Conservation (phyloP, 2,113 vertebrate species). For the Diglossa brunneiventris region DNA sequence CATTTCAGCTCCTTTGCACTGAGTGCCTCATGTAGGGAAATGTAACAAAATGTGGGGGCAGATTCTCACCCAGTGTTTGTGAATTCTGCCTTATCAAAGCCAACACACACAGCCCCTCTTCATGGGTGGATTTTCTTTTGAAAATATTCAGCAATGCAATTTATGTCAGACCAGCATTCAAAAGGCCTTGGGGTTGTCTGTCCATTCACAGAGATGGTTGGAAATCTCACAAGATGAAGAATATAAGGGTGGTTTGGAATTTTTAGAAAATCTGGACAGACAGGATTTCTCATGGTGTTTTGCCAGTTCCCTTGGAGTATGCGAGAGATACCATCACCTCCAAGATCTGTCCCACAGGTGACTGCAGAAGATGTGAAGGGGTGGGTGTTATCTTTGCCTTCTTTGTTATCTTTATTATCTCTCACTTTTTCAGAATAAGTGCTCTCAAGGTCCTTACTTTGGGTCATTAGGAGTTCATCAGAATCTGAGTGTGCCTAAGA, state of each 20-base stretch:
- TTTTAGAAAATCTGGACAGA: neutral
- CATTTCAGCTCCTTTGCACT: neutral
- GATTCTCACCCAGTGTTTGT: neutral
- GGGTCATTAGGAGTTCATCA: neutral
- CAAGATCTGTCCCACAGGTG: accelerated
- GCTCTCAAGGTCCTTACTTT: neutral
- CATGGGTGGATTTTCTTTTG: neutral
- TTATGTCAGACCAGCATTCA: neutral
- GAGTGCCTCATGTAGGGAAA: neutral
- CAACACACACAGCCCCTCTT: neutral
- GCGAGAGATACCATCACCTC: neutral
- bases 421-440: neutral
- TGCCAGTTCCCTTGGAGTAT: neutral
- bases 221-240: neutral
- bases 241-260: neutral
- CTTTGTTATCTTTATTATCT: neutral
- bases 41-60: neutral
- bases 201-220: neutral
- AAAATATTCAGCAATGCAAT: neutral
- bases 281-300: neutral
- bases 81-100: neutral
- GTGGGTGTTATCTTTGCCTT: neutral
- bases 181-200: neutral
- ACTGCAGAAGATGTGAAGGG: neutral
- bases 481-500: neutral